These are phyloP conservation scores for Drosophila punjabiensis DNA, from an alignment of 1,140 invertebrate genomes.

Conservation along the genomic window DNA sequence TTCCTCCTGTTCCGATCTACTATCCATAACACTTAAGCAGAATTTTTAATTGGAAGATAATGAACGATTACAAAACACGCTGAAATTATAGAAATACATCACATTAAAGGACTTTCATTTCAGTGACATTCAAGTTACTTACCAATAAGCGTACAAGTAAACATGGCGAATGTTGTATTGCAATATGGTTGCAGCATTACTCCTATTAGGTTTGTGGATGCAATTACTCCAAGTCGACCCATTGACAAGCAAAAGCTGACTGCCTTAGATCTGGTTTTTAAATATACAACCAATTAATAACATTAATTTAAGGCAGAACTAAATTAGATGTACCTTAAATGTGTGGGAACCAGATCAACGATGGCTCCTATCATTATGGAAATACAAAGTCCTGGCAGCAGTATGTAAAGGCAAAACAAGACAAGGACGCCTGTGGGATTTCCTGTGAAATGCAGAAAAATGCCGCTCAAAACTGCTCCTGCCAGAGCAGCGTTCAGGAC, in stretches of 20 bases:
- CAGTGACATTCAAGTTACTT: not conserved
- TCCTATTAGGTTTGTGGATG: conserved; percentile 87
- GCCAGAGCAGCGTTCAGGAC: conserved; percentile 64
- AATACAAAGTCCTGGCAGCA: conserved; percentile 85
- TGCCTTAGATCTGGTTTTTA: conserved; percentile 86
- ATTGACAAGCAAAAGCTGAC: conserved; percentile 87
- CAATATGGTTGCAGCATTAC: conserved; percentile 86
- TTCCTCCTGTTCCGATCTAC: no score
- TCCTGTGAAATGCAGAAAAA: conserved; percentile 72
- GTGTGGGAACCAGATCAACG: conserved; percentile 86
- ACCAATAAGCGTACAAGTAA: conserved; percentile 67
- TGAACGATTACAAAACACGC: conserved; percentile 65
- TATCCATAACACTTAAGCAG: conserved; percentile 1
- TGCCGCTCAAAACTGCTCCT: conserved; percentile 55
- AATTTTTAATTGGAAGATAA: conserved; percentile 66
- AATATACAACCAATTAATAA: not conserved
- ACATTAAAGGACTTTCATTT: not conserved
- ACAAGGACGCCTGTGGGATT: conserved; percentile 71
- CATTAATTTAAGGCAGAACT: not conserved
- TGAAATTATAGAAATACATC: conserved; percentile 36
- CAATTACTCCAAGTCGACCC: conserved; percentile 87
- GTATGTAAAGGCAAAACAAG: conserved; percentile 83
- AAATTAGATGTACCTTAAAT: conserved; percentile 78
- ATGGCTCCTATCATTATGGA: conserved; percentile 85
- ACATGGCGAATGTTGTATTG: conserved; percentile 85